These are phyloP conservation scores for Paramormyrops kingsleyae DNA, from an alignment of 2,113 vertebrate genomes.

Conservation along the genomic window DNA sequence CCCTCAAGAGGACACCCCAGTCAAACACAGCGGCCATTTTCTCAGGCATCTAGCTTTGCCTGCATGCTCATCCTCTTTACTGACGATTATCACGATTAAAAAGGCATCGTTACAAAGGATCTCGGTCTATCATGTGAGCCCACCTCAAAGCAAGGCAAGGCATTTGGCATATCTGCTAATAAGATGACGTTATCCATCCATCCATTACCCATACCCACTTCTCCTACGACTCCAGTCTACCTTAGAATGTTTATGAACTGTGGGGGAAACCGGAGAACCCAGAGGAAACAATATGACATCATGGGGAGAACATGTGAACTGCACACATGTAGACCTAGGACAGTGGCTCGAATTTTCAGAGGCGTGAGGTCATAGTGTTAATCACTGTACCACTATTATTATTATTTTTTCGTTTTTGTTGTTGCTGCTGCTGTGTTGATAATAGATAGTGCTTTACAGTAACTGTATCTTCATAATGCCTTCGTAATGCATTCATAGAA, in stretches of 20 bases:
- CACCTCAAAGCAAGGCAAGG: background rate
- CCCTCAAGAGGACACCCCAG: background rate
- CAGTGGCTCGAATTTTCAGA: background rate
- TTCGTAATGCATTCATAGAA: background rate
- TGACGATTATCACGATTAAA: slow-evolving; percentile 29
- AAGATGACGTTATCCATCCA: background rate
- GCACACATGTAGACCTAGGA: background rate
- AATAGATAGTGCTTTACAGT: background rate
- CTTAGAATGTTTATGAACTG: background rate
- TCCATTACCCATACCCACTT: background rate
- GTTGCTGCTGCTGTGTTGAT: background rate
- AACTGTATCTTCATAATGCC: background rate
- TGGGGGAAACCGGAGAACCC: background rate
- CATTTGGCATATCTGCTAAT: background rate
- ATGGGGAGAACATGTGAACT: background rate
- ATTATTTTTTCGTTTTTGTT: background rate
- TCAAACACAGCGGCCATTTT: background rate
- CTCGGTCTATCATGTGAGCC: slow-evolving; percentile 13
- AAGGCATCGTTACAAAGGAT: slow-evolving; percentile 33
- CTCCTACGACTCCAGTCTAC: background rate
- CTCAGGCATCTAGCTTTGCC: background rate
- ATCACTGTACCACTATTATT: background rate
- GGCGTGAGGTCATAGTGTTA: background rate
- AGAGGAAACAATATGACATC: background rate
- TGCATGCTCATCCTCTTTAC: slow-evolving; percentile 15